A percentile compares a stretch with the other conserved stretches of the same genome.
phyloP scores from a whole-genome alignment of 2,888 invertebrate genomes.

The Myopa tessellatipennis region DNA sequence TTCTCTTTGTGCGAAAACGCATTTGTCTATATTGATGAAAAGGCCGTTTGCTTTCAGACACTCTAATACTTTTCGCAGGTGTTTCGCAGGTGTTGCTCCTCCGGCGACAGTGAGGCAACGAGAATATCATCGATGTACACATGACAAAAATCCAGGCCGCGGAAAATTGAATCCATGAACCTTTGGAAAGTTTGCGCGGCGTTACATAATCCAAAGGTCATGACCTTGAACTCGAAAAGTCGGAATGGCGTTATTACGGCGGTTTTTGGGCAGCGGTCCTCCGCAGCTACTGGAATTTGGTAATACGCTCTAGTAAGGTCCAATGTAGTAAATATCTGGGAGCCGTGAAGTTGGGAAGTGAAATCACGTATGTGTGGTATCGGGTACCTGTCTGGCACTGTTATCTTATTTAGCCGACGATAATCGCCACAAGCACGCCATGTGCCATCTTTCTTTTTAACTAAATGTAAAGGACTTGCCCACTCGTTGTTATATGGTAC shows the following conservation, averaged over 20 bases:
- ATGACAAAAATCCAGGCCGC: conserved; percentile 50
- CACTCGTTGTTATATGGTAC: conserved; percentile 45
- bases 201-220: conserved; percentile 61
- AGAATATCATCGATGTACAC: conserved; percentile 55
- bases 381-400: conserved; percentile 57
- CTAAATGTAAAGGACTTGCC: conserved; percentile 45
- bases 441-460: conserved; percentile 40
- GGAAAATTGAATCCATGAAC: conserved; percentile 55
- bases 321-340: conserved; percentile 53
- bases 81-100: conserved; percentile 49
- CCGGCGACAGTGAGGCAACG: conserved; percentile 47
- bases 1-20: conserved; percentile 34
- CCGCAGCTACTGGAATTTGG: conserved; percentile 55
- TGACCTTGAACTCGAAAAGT: conserved; percentile 56
- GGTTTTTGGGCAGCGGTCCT: conserved; percentile 54
- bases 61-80: conserved; percentile 48
- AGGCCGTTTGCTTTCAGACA: conserved; percentile 40
- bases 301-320: conserved; percentile 56
- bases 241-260: conserved; percentile 60
- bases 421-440: conserved; percentile 45
- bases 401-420: conserved; percentile 45
- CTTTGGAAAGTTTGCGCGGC: conserved; percentile 61
- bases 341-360: conserved; percentile 48
- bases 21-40: conserved; percentile 40
- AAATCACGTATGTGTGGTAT: conserved; percentile 51